phyloP scores from a whole-genome alignment of 2,797 vertebrate species.

The Gymnothorax javanicus region DNA sequence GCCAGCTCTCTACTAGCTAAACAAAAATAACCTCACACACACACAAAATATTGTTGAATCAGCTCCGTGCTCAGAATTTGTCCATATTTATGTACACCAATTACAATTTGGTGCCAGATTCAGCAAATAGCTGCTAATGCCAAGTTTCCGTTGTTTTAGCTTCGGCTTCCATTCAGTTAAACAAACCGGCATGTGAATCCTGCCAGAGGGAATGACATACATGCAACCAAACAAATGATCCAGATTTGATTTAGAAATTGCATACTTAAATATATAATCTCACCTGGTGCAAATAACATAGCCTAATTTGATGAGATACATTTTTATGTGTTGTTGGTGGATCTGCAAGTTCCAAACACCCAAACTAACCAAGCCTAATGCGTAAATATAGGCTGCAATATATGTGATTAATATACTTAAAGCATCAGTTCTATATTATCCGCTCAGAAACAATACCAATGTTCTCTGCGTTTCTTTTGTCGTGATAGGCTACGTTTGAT shows the following conservation, averaged over 20 bases:
- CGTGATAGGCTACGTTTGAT: slow-evolving; percentile 7
- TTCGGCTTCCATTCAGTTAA: background rate
- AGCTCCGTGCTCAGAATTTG: background rate
- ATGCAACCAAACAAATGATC: background rate
- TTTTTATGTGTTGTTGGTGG: background rate
- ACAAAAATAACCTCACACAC: background rate
- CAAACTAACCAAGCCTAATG: too few species aligned
- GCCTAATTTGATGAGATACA: background rate
- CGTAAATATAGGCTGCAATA: background rate
- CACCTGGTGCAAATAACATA: background rate
- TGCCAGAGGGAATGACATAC: background rate
- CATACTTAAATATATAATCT: background rate
- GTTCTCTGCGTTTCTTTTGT: background rate
- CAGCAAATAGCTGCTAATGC: background rate
- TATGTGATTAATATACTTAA: background rate
- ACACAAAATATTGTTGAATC: background rate
- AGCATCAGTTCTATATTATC: background rate
- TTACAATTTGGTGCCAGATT: background rate
- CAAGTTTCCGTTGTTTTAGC: background rate
- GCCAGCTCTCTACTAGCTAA: background rate
- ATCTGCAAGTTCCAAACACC: background rate
- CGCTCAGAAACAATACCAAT: background rate
- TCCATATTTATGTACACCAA: background rate
- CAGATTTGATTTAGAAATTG: background rate
- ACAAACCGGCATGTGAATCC: background rate